Conservation (phyloP, 2,888 invertebrate genomes). For the Hydroisotoma schaefferi region DNA sequence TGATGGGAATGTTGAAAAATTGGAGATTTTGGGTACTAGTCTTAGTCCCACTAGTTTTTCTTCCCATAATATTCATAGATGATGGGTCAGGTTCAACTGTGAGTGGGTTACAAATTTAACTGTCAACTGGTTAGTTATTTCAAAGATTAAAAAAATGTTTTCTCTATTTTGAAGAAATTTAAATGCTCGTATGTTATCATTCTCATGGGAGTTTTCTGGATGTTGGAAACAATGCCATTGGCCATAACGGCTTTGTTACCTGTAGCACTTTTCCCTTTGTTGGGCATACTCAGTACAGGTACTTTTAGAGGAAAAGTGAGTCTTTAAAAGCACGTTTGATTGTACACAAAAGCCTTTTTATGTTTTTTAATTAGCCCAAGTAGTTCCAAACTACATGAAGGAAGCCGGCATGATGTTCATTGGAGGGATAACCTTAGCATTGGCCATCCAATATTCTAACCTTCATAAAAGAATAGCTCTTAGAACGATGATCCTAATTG, state of each 20-base stretch:
- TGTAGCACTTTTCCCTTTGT: conserved; percentile 73
- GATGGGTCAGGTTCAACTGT: not conserved
- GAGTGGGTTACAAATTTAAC: not conserved
- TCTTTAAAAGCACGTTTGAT: not conserved
- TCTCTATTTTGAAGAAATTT: conserved; percentile 56
- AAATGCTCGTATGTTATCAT: conserved; percentile 74
- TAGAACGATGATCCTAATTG: conserved; percentile 9
- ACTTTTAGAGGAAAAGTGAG: conserved; percentile 46
- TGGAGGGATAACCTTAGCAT: conserved; percentile 55
- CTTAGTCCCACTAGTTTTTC: conserved; percentile 2
- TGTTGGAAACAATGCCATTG: conserved; percentile 73
- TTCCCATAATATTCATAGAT: conserved; percentile 8
- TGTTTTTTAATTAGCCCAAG: conserved; percentile 7
- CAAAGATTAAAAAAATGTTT: not conserved
- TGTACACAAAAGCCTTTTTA: conserved; percentile 8
- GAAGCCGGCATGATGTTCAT: conserved; percentile 47
- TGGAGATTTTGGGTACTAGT: conserved; percentile 4
- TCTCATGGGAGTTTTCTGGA: conserved; percentile 79
- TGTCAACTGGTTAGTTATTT: not conserved
- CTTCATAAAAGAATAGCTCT: conserved; percentile 55
- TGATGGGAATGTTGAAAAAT: too few species aligned
- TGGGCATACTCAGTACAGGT: conserved; percentile 66
- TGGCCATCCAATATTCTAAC: conserved; percentile 55
- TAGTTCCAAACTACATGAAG: conserved; percentile 28
- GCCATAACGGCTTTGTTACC: conserved; percentile 80